Base-by-base conservation (phyloP, 2,888 invertebrate species). In the Metopia argyrocephala region DNA sequence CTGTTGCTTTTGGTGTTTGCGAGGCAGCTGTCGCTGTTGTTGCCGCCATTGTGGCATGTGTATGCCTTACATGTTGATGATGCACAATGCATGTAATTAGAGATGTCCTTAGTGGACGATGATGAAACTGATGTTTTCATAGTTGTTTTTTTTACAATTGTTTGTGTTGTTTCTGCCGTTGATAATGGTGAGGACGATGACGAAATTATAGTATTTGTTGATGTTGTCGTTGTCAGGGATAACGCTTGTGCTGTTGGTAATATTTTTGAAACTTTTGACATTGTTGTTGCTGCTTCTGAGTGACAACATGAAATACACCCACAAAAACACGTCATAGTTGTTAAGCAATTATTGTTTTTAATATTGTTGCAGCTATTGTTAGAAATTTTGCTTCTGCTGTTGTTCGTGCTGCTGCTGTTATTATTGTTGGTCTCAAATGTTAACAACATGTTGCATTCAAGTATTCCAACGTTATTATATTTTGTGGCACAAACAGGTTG, bases 381-480 rank as follows among this genome's bases (percentile, higher is more conserved):
- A 54, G 52, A 54, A 21, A 54, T 54, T 21, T 21, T 54, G 54
- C 27, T 73, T 23, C 45, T 25, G 12, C 21, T 27, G 5, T 38
- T 62, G 45, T 20, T 56, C 7, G 52, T 25, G 65, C 54, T 84
- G 73, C 59, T 75, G 69, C 54, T 50, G 76, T 20, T 61, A 12
- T 64, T 69, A 57, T 61, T 57, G 57, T 68, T 73, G 28, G 54
- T 28, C 31, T 50, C 48, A 66, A 54, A 61, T 50, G 38, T 76
- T 85, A 85, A 66, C 56, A 80, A 69, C 73, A 76, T 76, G 71
- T 76, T 76, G 80, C 73, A 69, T 82, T 82, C 84, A 79, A 84
- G 83, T 56, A 68, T 61, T 73, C 76, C 66, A 38, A 78, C 76
- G 52, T 66, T 7, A 78, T 78, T 78, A 68, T 38, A 62, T 73